Evolutionary conservation across 1,140 invertebrate species (phyloP).

Genomic region (Cyclina sinensis): DNA sequence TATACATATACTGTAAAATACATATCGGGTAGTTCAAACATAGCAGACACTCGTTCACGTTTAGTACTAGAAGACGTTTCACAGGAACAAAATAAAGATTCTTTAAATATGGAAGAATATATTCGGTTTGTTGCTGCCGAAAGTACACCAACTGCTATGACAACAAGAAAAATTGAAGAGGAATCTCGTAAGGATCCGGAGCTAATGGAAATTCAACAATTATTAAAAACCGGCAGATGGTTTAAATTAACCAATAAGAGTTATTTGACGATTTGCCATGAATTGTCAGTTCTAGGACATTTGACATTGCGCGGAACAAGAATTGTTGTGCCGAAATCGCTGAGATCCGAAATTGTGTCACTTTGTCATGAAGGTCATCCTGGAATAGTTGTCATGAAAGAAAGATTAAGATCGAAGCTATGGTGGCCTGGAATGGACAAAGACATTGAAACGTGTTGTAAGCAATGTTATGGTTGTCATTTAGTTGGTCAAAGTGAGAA

Average conservation of each 20-base stretch:
- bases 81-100: too few relatives aligned
- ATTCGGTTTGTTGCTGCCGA: slow-evolving; percentile 38
- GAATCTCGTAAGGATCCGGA: not conserved
- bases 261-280: not conserved
- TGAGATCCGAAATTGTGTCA: not conserved
- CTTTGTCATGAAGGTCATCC: slow-evolving; percentile 2
- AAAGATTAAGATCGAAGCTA: not conserved
- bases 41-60: slow-evolving; percentile 70
- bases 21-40: slow-evolving; percentile 68
- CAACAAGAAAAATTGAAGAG: slow-evolving; percentile 30
- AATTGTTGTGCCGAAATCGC: not conserved
- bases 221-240: not conserved
- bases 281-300: not conserved
- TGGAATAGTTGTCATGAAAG: too few relatives aligned
- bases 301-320: not conserved
- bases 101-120: too few relatives aligned
- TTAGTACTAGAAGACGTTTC: slow-evolving; percentile 25
- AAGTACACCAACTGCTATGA: slow-evolving; percentile 45
- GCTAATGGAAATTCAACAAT: not conserved
- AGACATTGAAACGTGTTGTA: slow-evolving; percentile 26
- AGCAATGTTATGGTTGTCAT: not conserved
- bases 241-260: not conserved
- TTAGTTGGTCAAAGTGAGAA: not conserved
- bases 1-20: slow-evolving; percentile 71
- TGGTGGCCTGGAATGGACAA: slow-evolving; percentile 30